phyloP scores from a whole-genome alignment of 2,888 invertebrate genomes.

The Helobdella robusta region DNA sequence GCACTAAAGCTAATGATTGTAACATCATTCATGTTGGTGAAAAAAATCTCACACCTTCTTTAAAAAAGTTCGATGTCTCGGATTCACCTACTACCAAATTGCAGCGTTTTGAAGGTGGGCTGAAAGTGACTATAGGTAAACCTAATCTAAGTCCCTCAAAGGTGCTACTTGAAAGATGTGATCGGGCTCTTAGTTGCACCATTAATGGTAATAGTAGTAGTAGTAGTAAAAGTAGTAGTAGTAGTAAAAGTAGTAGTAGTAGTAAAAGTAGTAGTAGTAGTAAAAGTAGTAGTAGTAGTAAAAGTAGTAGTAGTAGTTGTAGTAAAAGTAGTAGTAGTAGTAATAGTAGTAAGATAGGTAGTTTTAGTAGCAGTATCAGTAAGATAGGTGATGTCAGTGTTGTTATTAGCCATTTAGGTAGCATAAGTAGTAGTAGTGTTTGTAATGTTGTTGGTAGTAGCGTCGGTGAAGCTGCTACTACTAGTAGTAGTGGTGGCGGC shows the following conservation, averaged over 20 bases:
- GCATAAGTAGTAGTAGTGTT: constrained; percentile 6
- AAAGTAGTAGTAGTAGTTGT: constrained; percentile 20
- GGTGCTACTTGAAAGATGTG: no score
- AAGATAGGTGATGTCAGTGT: no score
- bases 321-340: constrained; percentile 11
- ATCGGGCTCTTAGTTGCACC: constrained; percentile 14
- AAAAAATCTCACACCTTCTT: not conserved
- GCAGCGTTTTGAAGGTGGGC: no score
- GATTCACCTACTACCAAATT: no score
- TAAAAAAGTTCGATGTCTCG: no score
- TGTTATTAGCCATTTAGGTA: not conserved
- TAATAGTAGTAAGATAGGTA: not conserved
- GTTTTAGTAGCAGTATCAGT: no score
- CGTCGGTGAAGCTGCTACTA: no score
- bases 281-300: constrained; percentile 22
- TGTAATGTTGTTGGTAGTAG: no score
- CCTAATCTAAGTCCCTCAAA: no score
- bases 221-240: constrained; percentile 19
- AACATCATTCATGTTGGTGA: not conserved
- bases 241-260: constrained; percentile 19
- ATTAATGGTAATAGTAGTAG: constrained; percentile 16
- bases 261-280: constrained; percentile 22
- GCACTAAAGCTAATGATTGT: not conserved
- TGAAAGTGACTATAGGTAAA: no score
- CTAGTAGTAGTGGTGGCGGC: no score